These are phyloP conservation scores for Marronus borbonicus DNA, from an alignment of 2,888 invertebrate genomes.

Conservation along the genomic window DNA sequence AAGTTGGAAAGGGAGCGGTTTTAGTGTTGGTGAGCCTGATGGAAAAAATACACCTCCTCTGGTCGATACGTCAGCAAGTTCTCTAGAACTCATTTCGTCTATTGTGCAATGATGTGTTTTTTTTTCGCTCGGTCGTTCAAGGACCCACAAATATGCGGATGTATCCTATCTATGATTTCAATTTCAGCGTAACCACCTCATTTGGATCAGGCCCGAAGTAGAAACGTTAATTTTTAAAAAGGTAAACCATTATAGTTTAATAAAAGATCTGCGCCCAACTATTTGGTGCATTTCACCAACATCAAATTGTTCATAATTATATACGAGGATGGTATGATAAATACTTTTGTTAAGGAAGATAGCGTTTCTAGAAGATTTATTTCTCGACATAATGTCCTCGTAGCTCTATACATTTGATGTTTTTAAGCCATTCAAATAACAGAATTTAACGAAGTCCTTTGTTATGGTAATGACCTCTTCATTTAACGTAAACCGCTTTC, in stretches of 20 bases:
- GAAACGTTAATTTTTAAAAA: constrained; percentile 8
- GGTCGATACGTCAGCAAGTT: constrained; percentile 31
- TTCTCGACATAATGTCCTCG: too few species aligned
- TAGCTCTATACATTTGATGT: too few species aligned
- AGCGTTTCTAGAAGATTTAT: too few species aligned
- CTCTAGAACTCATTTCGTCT: constrained; percentile 35
- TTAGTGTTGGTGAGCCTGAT: constrained; percentile 19
- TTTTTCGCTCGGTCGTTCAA: constrained; percentile 6
- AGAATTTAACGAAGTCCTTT: too few species aligned
- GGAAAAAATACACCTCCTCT: constrained; percentile 32
- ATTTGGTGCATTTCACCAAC: too few species aligned
- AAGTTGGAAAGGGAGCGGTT: constrained; percentile 45
- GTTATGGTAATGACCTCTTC: too few species aligned
- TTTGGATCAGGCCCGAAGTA: not conserved
- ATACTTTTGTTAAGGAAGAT: too few species aligned
- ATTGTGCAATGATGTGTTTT: constrained; percentile 31
- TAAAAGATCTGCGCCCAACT: too few species aligned
- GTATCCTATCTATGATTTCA: constrained; percentile 1
- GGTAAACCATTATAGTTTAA: not conserved
- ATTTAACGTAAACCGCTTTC: too few species aligned
- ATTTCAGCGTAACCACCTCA: not conserved
- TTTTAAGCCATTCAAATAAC: too few species aligned
- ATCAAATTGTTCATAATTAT: too few species aligned
- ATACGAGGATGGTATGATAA: too few species aligned
- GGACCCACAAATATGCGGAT: constrained; percentile 33